These are phyloP conservation scores for Hiodon alosoides DNA, from an alignment of 2,113 vertebrate genomes.

Conservation along the genomic window DNA sequence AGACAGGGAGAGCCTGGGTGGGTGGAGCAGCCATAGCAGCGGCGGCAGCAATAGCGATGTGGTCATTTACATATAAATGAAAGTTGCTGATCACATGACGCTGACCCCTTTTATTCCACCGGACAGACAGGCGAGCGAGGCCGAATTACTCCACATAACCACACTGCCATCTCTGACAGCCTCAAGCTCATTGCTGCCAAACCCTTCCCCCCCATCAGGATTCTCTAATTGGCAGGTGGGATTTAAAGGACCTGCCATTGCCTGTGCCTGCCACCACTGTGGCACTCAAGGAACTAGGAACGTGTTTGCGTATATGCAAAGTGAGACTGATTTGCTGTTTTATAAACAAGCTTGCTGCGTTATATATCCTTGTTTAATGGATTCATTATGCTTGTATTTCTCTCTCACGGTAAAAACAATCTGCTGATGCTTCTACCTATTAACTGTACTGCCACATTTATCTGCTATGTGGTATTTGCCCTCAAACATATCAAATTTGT, in stretches of 20 bases:
- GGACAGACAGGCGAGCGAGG: slow-evolving; percentile 66
- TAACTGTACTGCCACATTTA: slow-evolving; percentile 39
- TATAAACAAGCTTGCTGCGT: neutral
- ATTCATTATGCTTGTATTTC: neutral
- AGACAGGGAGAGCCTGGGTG: slow-evolving; percentile 26
- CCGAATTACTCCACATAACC: slow-evolving; percentile 76
- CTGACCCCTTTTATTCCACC: slow-evolving; percentile 74
- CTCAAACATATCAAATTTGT: neutral
- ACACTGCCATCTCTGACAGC: slow-evolving; percentile 74
- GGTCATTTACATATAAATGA: slow-evolving; percentile 81
- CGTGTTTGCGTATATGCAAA: slow-evolving; percentile 24
- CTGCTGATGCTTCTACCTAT: slow-evolving; percentile 30
- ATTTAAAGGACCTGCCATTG: slow-evolving; percentile 66
- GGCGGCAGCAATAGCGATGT: slow-evolving; percentile 48
- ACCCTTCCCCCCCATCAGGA: slow-evolving; percentile 48
- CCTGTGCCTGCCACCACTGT: slow-evolving; percentile 53
- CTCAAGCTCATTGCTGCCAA: slow-evolving; percentile 52
- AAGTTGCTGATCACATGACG: slow-evolving; percentile 74
- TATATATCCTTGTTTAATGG: neutral
- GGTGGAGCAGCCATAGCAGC: slow-evolving; percentile 23
- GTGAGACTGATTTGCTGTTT: neutral
- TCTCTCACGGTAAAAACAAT: slow-evolving; percentile 10
- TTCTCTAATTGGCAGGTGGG: slow-evolving; percentile 68
- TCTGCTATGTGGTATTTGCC: slow-evolving; percentile 16
- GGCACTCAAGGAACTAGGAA: slow-evolving; percentile 34